Conservation (phyloP, 2,113 vertebrate genomes). For the Lagopus muta region DNA sequence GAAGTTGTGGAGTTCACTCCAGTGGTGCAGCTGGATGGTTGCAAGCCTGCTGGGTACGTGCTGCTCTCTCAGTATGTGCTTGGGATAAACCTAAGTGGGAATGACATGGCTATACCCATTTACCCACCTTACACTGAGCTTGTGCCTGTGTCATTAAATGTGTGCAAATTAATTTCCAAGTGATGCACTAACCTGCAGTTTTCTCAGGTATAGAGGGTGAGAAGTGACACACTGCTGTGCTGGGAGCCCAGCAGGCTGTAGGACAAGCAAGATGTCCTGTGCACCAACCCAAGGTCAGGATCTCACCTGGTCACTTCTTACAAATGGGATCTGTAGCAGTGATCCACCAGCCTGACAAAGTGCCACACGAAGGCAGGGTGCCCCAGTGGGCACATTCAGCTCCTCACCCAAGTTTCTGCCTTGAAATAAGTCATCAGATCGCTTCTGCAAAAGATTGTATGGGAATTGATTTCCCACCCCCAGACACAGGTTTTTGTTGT, state of each 20-base stretch:
- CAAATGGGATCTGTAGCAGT: neutral
- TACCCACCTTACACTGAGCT: neutral
- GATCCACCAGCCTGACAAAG: neutral
- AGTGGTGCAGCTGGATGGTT: neutral
- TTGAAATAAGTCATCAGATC: neutral
- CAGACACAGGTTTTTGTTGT: neutral
- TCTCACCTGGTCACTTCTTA: fast-evolving
- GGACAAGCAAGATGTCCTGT: fast-evolving
- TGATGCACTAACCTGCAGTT: neutral
- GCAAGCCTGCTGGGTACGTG: fast-evolving
- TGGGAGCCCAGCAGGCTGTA: neutral
- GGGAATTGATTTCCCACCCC: neutral
- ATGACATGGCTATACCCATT: neutral
- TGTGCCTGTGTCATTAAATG: neutral
- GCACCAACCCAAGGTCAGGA: neutral
- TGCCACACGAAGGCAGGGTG: neutral
- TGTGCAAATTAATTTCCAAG: neutral
- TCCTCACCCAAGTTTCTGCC: fast-evolving
- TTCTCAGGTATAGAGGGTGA: neutral
- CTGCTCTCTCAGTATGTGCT: neutral
- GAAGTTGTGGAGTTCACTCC: neutral
- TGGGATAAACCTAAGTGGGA: neutral
- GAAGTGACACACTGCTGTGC: fast-evolving
- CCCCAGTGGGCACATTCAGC: neutral
- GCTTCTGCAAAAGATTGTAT: neutral